Evolutionary conservation across 2,888 invertebrate genomes (phyloP).

Genomic region (Romanomermis culicivorax): DNA sequence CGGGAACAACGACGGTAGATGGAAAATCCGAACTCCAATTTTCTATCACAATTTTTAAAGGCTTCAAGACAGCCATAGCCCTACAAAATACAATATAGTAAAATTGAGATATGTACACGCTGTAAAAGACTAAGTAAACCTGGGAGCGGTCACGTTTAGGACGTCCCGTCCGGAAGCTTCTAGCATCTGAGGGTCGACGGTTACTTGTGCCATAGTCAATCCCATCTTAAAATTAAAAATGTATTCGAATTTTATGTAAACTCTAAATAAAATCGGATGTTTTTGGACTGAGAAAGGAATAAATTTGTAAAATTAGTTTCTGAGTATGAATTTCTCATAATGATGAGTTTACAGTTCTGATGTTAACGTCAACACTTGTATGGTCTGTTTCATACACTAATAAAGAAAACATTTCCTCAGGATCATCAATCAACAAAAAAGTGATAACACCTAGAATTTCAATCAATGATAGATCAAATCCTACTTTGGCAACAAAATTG

Average conservation of each 20-base stretch:
- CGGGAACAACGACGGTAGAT: slow-evolving; percentile 43
- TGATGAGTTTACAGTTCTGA: too few relatives aligned
- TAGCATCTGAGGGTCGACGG: slow-evolving; percentile 69
- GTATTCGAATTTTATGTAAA: too few relatives aligned
- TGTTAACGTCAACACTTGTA: slow-evolving; percentile 56
- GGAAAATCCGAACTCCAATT: slow-evolving; percentile 48
- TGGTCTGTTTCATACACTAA: slow-evolving; percentile 55
- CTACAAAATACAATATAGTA: slow-evolving; percentile 38
- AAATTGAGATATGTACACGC: neutral
- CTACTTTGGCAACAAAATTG: slow-evolving; percentile 77
- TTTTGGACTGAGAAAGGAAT: too few relatives aligned
- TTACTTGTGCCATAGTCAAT: slow-evolving; percentile 48
- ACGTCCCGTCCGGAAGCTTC: slow-evolving; percentile 77
- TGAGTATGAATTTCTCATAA: too few relatives aligned
- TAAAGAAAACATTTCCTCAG: slow-evolving; percentile 38
- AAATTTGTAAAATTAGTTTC: slow-evolving; percentile 5
- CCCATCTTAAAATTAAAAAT: slow-evolving; percentile 30
- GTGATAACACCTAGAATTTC: too few relatives aligned
- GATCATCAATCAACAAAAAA: slow-evolving; percentile 64
- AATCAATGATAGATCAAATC: too few relatives aligned
- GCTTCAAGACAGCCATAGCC: slow-evolving; percentile 77
- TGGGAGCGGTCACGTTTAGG: slow-evolving; percentile 61
- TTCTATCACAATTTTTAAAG: slow-evolving; percentile 56
- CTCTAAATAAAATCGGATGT: too few relatives aligned
- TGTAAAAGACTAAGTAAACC: slow-evolving; percentile 32